These are phyloP conservation scores for Phortica okadai DNA, from an alignment of 2,888 invertebrate species.

Conservation along the genomic window DNA sequence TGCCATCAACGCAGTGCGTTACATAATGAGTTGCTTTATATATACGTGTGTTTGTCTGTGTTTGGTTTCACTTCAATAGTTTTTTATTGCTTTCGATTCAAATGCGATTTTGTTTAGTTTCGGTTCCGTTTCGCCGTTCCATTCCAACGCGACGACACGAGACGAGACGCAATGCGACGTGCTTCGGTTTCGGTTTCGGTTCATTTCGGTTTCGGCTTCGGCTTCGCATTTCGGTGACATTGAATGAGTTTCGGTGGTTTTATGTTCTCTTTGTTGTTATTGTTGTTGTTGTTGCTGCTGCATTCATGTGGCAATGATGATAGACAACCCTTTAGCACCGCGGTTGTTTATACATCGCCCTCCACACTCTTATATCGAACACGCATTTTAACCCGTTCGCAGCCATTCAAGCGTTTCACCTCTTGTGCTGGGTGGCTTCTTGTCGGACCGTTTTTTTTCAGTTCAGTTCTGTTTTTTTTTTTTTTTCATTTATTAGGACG, in stretches of 20 bases:
- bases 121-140: background rate
- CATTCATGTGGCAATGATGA: slow-evolving; percentile 41
- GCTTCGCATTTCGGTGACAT: background rate
- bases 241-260: background rate
- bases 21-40: slow-evolving; percentile 21
- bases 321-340: slow-evolving; percentile 68
- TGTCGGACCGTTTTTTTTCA: slow-evolving; percentile 13
- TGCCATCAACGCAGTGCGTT: background rate
- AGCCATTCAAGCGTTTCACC: slow-evolving; percentile 61
- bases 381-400: slow-evolving; percentile 34
- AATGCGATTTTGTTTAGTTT: slow-evolving; percentile 18
- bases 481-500: slow-evolving; percentile 55
- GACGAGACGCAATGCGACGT: background rate
- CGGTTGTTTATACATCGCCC: background rate
- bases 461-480: background rate
- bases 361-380: background rate
- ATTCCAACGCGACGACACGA: background rate
- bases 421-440: slow-evolving; percentile 37
- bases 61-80: slow-evolving; percentile 24
- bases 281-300: background rate
- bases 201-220: background rate
- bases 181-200: background rate
- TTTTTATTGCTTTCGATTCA: background rate
- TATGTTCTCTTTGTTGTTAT: background rate
- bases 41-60: background rate